Evolutionary conservation across 1,140 invertebrate species (phyloP), one percentile per base, ranked within the genome.

Genomic region (Chymomyza costata): DNA sequence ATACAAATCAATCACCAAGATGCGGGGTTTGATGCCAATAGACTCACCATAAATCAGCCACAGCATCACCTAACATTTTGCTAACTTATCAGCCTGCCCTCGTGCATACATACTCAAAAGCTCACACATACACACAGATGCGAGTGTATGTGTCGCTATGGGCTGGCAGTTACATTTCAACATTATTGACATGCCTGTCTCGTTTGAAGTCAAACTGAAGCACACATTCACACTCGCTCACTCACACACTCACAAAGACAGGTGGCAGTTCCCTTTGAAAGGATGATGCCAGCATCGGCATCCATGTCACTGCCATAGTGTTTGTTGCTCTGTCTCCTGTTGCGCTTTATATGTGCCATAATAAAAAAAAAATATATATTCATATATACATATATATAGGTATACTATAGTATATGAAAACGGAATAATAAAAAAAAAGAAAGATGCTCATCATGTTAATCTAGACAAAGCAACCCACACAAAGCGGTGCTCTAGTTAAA

Each of bases 111-210:
- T 8, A 25, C 21, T 5, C n/a, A n/a, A n/a, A n/a, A n/a, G n/a
- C n/a, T n/a, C 21, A 25, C 21, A 25, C 21, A 25, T 8, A 25
- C 21, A 25, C 21, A 25, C 21, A 25, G 21, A 25, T 3, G 21
- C 21, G 8, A 8, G 8, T 8, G 15, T 13, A 48, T 51, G 55
- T 39, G 18, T 28, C 32, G 49, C 21, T 25, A 25, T n/a, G n/a
- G 45, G 6, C 25, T 44, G 66, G 52, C 58, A 63, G 54, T 38
- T 59, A 71, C 71, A 71, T 78, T 78, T 78, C 66, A 78, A 67
- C 71, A 78, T 78, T 78, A 78, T 78, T 78, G 71, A 80, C 71
- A 78, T 78, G 71, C 71, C 71, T 80, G 45, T 66, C 47, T 73
- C 73, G 67, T 66, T 64, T 64, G 61, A 25, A 25, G 21, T 25